A percentile compares a stretch with the other conserved stretches of the same genome.
Conservation (phyloP, 2,113 vertebrate genomes). For the Reinhardtius hippoglossoides region DNA sequence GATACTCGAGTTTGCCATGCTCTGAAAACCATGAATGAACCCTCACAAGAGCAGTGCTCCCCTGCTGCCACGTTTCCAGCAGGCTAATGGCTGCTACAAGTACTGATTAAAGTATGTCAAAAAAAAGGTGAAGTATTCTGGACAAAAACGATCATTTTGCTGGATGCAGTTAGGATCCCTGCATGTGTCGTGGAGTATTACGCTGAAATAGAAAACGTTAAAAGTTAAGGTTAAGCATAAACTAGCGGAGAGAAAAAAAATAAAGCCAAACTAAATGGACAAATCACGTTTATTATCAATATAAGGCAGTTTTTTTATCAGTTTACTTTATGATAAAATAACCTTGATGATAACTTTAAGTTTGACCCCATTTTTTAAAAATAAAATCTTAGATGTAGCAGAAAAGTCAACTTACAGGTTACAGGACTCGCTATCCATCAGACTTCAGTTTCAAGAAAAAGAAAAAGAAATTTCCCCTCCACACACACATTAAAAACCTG, state of each 20-base stretch:
- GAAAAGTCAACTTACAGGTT: background rate
- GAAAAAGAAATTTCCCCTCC: background rate
- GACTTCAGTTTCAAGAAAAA: slow-evolving; percentile 1
- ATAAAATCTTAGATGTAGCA: background rate
- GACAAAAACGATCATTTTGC: slow-evolving; percentile 48
- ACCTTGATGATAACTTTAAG: too few relatives aligned
- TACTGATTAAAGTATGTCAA: slow-evolving; percentile 48
- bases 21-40: slow-evolving; percentile 78
- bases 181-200: background rate
- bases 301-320: too few relatives aligned
- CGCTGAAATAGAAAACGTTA: background rate
- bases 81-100: slow-evolving; percentile 57
- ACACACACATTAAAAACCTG: slow-evolving; percentile 38
- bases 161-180: background rate
- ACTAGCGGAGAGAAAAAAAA: background rate
- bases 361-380: background rate
- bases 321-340: too few relatives aligned
- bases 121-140: slow-evolving; percentile 42
- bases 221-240: background rate
- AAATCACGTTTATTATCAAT: background rate
- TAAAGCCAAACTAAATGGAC: background rate
- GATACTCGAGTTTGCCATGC: slow-evolving; percentile 77
- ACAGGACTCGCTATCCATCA: background rate
- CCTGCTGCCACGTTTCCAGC: slow-evolving; percentile 66
- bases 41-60: slow-evolving; percentile 76